Evolutionary conservation across 2,888 invertebrate genomes (phyloP).

Genomic region (Caenorhabditis parvicauda): DNA sequence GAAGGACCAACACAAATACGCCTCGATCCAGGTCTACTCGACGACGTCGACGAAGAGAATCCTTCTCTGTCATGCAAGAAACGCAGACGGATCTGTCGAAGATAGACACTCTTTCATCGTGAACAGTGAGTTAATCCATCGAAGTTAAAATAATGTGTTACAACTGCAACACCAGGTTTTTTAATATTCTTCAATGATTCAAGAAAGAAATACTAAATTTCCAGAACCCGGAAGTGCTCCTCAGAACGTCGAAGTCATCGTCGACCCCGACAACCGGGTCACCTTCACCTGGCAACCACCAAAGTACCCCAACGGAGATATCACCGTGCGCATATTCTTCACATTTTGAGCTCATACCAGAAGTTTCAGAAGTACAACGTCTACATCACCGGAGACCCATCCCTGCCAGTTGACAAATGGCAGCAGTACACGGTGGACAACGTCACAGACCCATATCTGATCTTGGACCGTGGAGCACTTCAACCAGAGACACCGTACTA

Average conservation of each 20-base stretch:
- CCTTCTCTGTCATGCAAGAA: slow-evolving; percentile 58
- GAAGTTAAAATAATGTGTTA: too few species aligned
- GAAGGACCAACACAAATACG: slow-evolving; percentile 48
- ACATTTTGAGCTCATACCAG: not conserved
- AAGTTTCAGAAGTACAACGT: slow-evolving; percentile 53
- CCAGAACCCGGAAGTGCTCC: slow-evolving; percentile 59
- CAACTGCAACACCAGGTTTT: too few species aligned
- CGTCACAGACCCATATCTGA: slow-evolving; percentile 38
- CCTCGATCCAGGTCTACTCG: slow-evolving; percentile 52
- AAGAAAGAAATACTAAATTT: slow-evolving; percentile 4
- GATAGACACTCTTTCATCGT: slow-evolving; percentile 54
- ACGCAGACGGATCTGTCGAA: slow-evolving; percentile 55
- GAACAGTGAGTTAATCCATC: slow-evolving; percentile 48
- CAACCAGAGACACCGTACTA: slow-evolving; percentile 61
- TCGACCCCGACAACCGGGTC: slow-evolving; percentile 59
- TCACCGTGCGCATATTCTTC: slow-evolving; percentile 33
- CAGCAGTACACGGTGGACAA: slow-evolving; percentile 43
- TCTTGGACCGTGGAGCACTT: slow-evolving; percentile 54
- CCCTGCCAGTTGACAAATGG: slow-evolving; percentile 58
- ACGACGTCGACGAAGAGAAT: slow-evolving; percentile 51
- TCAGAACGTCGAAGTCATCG: slow-evolving; percentile 44
- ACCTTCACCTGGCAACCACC: slow-evolving; percentile 58
- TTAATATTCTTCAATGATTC: slow-evolving; percentile 2
- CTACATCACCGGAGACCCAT: slow-evolving; percentile 59
- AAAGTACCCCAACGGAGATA: slow-evolving; percentile 56